Conservation (phyloP, 2,113 vertebrate genomes). For the Oostethus manadensis region DNA sequence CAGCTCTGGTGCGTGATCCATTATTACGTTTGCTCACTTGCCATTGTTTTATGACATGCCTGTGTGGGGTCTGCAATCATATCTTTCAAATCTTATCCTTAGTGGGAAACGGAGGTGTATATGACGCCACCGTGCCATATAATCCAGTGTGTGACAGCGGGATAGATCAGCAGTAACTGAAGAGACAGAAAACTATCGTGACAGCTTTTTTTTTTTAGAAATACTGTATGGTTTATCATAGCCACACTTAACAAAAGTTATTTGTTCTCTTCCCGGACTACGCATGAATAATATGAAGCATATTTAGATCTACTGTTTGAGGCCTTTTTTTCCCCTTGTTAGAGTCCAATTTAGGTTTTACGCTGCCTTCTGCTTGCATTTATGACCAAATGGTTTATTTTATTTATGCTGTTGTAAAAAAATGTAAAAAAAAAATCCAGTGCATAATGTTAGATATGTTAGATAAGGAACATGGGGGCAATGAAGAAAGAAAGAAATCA, state of each 20-base stretch:
- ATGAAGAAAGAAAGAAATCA: no score
- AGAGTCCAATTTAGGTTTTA: constrained; percentile 21
- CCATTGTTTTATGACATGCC: constrained; percentile 64
- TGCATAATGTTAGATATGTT: neutral
- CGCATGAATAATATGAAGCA: constrained; percentile 43
- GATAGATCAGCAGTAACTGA: constrained; percentile 54
- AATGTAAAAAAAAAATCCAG: neutral
- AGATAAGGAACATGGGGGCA: neutral
- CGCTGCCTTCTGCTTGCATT: constrained; percentile 23
- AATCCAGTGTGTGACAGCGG: constrained; percentile 54
- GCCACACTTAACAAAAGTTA: constrained; percentile 32
- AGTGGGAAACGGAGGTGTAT: constrained; percentile 41
- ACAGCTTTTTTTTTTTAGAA: constrained; percentile 51
- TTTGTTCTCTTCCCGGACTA: constrained; percentile 25
- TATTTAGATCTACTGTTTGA: constrained; percentile 15
- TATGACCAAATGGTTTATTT: constrained; percentile 20
- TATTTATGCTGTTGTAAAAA: neutral
- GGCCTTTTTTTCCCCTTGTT: constrained; percentile 4
- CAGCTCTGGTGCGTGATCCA: constrained; percentile 49
- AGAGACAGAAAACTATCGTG: constrained; percentile 42
- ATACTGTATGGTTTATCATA: constrained; percentile 35
- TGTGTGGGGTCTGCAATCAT: constrained; percentile 52
- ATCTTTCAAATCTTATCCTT: constrained; percentile 52
- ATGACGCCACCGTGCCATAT: constrained; percentile 50
- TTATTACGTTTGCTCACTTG: constrained; percentile 46